Base-by-base conservation (phyloP, 2,888 invertebrate species). In the Ceraclea dissimilis region DNA sequence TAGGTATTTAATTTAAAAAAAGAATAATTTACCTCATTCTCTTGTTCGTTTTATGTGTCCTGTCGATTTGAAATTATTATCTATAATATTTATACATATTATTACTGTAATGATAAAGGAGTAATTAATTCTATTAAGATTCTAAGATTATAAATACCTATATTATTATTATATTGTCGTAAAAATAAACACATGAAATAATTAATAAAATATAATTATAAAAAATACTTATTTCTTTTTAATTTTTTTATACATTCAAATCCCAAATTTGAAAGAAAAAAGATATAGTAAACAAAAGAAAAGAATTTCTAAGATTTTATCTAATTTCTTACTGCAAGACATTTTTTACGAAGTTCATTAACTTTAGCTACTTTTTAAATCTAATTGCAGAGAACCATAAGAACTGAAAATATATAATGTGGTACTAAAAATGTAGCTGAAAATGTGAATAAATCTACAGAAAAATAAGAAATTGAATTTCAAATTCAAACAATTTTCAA, bases 151-250 rank as follows among this genome's bases (percentile, higher is more conserved):
- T 78, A 78, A 78, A 79, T 66, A 67, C 65, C 67, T 65, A 66
- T 68, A 78, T 39, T 39, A 39, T 39, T 39, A 39, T 76, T 76
- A 74, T 78, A 78, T 78, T 78, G 77, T 78, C 78, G 77, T 78
- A 79, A 78, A 78, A 77, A 78, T 77, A 77, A 77, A 77, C 77
- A 78, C 76, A 76, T 77, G 75, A 77, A 77, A 60, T 60, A 60
- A 62, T 62, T 50, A 77, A 78, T 78, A 78, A 78, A 78, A 76
- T 76, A 78, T 77, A 75, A 78, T 78, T 78, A 77, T 77, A 78
- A 65, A 66, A 61, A 65, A 61, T 53, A 44, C 19, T 18, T 10
- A 10, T 21, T 33, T 18, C n/a, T 16, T 39, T 39, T 39, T 39
- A 8, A 39, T 39, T 39, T 16, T 8, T 39, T 39, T 16, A 39